Evolutionary conservation across 23 tunicate genomes (phyloP), one percentile per base, ranked within the genome.

Genomic region (Trididemnum nubilum): DNA sequence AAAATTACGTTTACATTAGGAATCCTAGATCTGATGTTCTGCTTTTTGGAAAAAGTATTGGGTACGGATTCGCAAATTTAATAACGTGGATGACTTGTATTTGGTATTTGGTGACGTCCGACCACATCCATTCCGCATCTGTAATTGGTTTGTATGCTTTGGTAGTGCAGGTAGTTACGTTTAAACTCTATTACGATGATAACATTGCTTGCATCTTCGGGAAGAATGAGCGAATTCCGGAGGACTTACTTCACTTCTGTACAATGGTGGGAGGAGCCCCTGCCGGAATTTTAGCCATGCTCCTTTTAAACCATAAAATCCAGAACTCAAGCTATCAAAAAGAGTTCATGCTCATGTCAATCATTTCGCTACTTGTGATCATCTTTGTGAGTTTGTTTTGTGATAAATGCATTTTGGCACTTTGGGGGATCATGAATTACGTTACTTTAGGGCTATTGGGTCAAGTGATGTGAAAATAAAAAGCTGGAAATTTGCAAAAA

Each of bases 241-340:
- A 67, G n/a, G 74, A 67, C 38, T 67, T 67, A n/a, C 31, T 67
- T 15, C 74, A 31, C n/a, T n/a, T 67, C 38, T 31, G 9, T 15
- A 67, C 38, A 7, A 7, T 67, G 38, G 12, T 67, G 2, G 74
- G 74, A 67, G 74, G 74, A 67, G 74, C n/a, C 3, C 38, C 74
- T 5, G 74, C 74, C 33, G 38, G 26, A 31, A 38, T 33, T 7
- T 12, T 32, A 4, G 74, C 74, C 12, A 67, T 67, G 74, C 74
- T 67, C n/a, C 4, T 9, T 30, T 38, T 67, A 5, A 12, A 67
- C 37, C 74, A 67, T 7, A 67, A 67, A 33, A 67, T 38, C 15
- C 37, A 24, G 33, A 32, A 67, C 25, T 33, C 37, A 7, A 4
- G 3, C 38, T 67, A 5, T 33, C 74, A 31, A 32, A 33, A 15